phyloP scores from a whole-genome alignment of 2,113 vertebrate genomes.

The Pachypanchax playfairii region DNA sequence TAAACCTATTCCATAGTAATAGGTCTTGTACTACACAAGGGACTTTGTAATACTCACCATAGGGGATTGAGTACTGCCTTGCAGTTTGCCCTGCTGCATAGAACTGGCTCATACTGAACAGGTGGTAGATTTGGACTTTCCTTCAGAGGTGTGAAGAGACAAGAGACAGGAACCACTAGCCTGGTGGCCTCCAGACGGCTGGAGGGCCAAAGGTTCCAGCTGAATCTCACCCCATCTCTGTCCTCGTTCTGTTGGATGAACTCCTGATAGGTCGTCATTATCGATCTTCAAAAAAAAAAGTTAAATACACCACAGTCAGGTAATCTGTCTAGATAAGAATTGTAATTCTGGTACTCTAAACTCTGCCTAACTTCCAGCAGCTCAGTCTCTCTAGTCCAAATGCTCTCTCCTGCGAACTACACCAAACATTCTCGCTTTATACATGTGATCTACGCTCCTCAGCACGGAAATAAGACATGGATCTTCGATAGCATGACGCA shows the following conservation, averaged over 20 bases:
- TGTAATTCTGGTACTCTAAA: not conserved
- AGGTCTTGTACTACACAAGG: too few relatives aligned
- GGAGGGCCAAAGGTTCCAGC: slow-evolving; percentile 98
- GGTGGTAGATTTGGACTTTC: slow-evolving; percentile 91
- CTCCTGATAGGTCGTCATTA: slow-evolving; percentile 92
- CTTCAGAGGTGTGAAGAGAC: slow-evolving; percentile 93
- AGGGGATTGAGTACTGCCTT: slow-evolving; percentile 96
- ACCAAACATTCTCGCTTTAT: slow-evolving; percentile 29
- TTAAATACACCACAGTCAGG: not conserved
- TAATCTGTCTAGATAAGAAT: not conserved
- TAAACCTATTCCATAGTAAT: not conserved
- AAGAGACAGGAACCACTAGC: slow-evolving; percentile 93
- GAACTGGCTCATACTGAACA: slow-evolving; percentile 92
- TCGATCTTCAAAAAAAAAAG: slow-evolving; percentile 41
- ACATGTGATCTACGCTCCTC: not conserved
- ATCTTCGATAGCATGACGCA: slow-evolving; percentile 43
- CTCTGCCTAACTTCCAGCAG: not conserved
- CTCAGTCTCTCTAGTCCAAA: not conserved
- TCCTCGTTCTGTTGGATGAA: slow-evolving; percentile 99
- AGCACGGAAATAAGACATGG: slow-evolving; percentile 29
- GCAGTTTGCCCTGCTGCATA: slow-evolving; percentile 92
- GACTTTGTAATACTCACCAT: slow-evolving; percentile 81
- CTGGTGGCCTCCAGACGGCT: slow-evolving; percentile 94
- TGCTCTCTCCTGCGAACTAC: not conserved
- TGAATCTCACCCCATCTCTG: slow-evolving; percentile 93